These are phyloP conservation scores for Oplegnathus fasciatus DNA, from an alignment of 2,113 vertebrate species.

Conservation along the genomic window DNA sequence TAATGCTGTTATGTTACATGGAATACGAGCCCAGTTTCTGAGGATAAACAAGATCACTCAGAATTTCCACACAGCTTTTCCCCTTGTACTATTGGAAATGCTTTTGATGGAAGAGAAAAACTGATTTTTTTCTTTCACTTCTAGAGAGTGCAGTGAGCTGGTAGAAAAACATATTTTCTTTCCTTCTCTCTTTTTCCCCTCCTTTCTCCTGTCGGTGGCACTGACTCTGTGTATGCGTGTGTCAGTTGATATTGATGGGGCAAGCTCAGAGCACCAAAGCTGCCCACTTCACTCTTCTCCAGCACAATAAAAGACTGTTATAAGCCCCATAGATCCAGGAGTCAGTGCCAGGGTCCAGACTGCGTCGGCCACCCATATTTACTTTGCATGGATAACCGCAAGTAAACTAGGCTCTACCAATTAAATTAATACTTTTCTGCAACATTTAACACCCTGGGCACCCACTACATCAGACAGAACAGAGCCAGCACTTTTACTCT, in stretches of 20 bases:
- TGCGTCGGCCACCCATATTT: slow-evolving; percentile 35
- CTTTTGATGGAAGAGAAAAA: slow-evolving; percentile 50
- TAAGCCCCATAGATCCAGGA: slow-evolving; percentile 50
- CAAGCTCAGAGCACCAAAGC: slow-evolving; percentile 46
- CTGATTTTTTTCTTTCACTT: background rate
- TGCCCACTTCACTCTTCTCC: slow-evolving; percentile 55
- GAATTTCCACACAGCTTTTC: slow-evolving; percentile 51
- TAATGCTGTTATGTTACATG: slow-evolving; percentile 67
- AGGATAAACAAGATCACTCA: slow-evolving; percentile 69
- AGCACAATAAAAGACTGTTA: slow-evolving; percentile 50
- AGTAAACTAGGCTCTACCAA: slow-evolving; percentile 20
- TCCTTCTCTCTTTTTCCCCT: slow-evolving; percentile 17
- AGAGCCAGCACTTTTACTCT: background rate
- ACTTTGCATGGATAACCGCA: slow-evolving; percentile 2
- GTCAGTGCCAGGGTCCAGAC: slow-evolving; percentile 20
- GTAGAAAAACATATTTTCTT: slow-evolving; percentile 41
- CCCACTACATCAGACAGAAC: slow-evolving; percentile 7
- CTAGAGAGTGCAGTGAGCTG: slow-evolving; percentile 19
- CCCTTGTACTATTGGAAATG: slow-evolving; percentile 46
- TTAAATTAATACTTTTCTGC: slow-evolving; percentile 37
- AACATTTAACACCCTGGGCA: slow-evolving; percentile 12
- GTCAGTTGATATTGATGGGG: slow-evolving; percentile 66
- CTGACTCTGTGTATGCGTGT: slow-evolving; percentile 24
- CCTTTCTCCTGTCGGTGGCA: slow-evolving; percentile 26
- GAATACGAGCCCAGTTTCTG: slow-evolving; percentile 53